phyloP scores from a whole-genome alignment of 2,888 invertebrate genomes.

The Tachina lurida region DNA sequence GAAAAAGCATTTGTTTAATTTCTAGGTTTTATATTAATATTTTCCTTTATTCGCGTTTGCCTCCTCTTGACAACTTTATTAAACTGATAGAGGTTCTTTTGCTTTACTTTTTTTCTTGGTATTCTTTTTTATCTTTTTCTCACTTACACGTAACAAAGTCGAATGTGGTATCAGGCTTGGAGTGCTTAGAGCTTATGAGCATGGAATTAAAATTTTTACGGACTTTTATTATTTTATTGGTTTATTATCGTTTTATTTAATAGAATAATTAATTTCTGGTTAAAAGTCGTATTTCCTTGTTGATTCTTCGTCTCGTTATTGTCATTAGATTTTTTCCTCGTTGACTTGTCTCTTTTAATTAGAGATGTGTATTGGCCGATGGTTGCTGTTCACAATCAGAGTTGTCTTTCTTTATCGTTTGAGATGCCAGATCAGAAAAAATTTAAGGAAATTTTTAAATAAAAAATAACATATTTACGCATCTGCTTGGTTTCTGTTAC shows the following conservation, averaged over 20 bases:
- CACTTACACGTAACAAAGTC: constrained; percentile 62
- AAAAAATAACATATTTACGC: not conserved
- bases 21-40: constrained; percentile 35
- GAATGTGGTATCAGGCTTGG: constrained; percentile 5
- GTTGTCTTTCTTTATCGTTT: not conserved
- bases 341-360: constrained; percentile 47
- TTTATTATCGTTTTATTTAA: constrained; percentile 29
- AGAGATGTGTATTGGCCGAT: constrained; percentile 30
- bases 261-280: constrained; percentile 46
- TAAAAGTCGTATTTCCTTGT: constrained; percentile 61
- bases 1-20: constrained; percentile 12
- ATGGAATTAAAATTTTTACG: constrained; percentile 8
- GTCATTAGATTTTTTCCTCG: constrained; percentile 55
- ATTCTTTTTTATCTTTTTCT: constrained; percentile 50
- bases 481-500: not conserved
- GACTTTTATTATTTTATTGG: constrained; percentile 1
- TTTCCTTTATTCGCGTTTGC: constrained; percentile 32
- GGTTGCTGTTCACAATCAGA: not conserved
- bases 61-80: constrained; percentile 6
- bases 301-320: constrained; percentile 69
- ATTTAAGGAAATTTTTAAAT: not conserved
- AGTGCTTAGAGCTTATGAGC: constrained; percentile 1
- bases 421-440: constrained; percentile 8
- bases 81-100: not conserved
- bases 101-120: constrained; percentile 28